A percentile compares a stretch with the other conserved stretches of the same genome.
Conservation (phyloP, 2,113 vertebrate genomes). For the Elachura formosa region DNA sequence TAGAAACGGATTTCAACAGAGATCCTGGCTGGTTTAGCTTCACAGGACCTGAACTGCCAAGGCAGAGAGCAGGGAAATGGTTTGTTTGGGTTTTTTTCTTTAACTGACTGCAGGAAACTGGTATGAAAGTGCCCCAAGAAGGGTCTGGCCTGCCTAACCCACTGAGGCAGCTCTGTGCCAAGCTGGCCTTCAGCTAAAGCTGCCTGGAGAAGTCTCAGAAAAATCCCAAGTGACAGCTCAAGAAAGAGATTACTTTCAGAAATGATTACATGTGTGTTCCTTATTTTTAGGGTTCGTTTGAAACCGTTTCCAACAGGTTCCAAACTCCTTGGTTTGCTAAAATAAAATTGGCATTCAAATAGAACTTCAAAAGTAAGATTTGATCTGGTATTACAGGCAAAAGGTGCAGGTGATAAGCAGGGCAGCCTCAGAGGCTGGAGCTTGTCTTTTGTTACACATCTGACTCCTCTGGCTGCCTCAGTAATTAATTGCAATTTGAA, state of each 20-base stretch:
- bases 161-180: background rate
- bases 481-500: slow-evolving; percentile 53
- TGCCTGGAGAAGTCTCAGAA: slow-evolving; percentile 10
- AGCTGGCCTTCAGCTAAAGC: slow-evolving; percentile 29
- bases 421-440: background rate
- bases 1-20: background rate
- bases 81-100: background rate
- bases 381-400: background rate
- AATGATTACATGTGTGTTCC: background rate
- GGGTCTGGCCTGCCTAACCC: background rate
- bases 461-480: background rate
- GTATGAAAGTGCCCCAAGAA: background rate
- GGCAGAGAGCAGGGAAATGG: background rate
- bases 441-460: background rate
- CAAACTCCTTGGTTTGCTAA: background rate
- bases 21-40: background rate
- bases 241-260: slow-evolving; percentile 43
- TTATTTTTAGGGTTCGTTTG: slow-evolving; percentile 26
- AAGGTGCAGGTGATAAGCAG: background rate
- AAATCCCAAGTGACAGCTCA: slow-evolving; percentile 16
- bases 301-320: background rate
- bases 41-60: background rate
- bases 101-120: background rate
- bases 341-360: background rate
- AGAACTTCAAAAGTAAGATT: background rate